These are phyloP conservation scores for Drosophila pectinifera DNA, from an alignment of 1,140 invertebrate species.

Conservation along the genomic window DNA sequence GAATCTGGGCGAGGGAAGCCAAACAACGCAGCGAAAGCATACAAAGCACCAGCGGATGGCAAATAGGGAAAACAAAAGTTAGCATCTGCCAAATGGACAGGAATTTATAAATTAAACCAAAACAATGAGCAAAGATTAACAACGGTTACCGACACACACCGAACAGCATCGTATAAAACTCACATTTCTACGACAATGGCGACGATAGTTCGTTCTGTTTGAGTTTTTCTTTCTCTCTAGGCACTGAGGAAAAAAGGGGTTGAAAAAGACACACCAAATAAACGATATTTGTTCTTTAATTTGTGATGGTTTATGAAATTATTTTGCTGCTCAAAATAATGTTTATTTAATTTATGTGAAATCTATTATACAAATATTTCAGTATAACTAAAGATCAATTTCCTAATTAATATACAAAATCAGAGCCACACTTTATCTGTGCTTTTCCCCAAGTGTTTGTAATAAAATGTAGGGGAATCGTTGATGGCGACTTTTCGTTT, in stretches of 20 bases:
- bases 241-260: slow-evolving; percentile 6
- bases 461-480: slow-evolving; percentile 67
- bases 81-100: slow-evolving; percentile 76
- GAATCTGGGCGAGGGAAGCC: slow-evolving; percentile 36
- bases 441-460: slow-evolving; percentile 29
- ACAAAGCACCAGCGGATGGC: slow-evolving; percentile 25
- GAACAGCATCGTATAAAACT: slow-evolving; percentile 22
- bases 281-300: too few species aligned
- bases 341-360: too few species aligned
- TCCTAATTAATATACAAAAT: background rate
- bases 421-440: slow-evolving; percentile 4
- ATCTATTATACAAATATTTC: too few species aligned
- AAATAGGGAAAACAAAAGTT: slow-evolving; percentile 69
- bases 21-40: slow-evolving; percentile 38
- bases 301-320: too few species aligned
- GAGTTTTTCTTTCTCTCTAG: slow-evolving; percentile 6
- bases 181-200: slow-evolving; percentile 51
- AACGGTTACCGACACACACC: slow-evolving; percentile 55
- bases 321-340: too few species aligned
- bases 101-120: slow-evolving; percentile 83
- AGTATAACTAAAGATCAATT: too few species aligned
- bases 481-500: slow-evolving; percentile 43
- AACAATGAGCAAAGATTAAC: slow-evolving; percentile 81
- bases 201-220: slow-evolving; percentile 40
- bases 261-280: too few species aligned